Conservation (phyloP, 2,888 invertebrate genomes). For the Cataglyphis albicans region DNA sequence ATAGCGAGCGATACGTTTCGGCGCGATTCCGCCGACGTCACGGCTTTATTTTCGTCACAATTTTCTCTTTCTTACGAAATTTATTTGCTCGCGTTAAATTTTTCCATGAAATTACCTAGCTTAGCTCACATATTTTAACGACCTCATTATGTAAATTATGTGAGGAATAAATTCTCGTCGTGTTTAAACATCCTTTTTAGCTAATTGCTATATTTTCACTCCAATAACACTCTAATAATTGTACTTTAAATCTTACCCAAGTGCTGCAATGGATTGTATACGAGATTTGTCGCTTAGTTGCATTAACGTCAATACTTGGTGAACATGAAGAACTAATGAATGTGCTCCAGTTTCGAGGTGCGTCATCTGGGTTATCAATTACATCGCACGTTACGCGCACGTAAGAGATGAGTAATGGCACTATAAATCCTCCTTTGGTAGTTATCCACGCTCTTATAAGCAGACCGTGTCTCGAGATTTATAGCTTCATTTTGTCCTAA, state of each 20-base stretch:
- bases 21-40: not conserved
- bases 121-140: not conserved
- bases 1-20: not conserved
- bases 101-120: not conserved
- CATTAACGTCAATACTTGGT: slow-evolving; percentile 61
- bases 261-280: slow-evolving; percentile 46
- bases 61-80: not conserved
- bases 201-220: not conserved
- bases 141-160: not conserved
- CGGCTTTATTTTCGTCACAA: not conserved
- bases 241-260: not conserved
- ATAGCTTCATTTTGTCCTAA: slow-evolving; percentile 65
- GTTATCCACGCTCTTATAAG: slow-evolving; percentile 57
- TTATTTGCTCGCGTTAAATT: not conserved
- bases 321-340: slow-evolving; percentile 70
- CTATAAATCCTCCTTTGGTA: slow-evolving; percentile 73
- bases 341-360: slow-evolving; percentile 68
- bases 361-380: slow-evolving; percentile 77
- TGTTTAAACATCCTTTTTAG: not conserved
- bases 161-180: not conserved
- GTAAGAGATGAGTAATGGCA: slow-evolving; percentile 71
- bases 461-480: slow-evolving; percentile 65
- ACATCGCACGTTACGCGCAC: slow-evolving; percentile 67
- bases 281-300: slow-evolving; percentile 59
- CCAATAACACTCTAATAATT: not conserved